Evolutionary conservation across 2,113 vertebrate genomes (phyloP), one percentile per base, ranked within the genome.

Genomic region (Tricholaema leucomelas): DNA sequence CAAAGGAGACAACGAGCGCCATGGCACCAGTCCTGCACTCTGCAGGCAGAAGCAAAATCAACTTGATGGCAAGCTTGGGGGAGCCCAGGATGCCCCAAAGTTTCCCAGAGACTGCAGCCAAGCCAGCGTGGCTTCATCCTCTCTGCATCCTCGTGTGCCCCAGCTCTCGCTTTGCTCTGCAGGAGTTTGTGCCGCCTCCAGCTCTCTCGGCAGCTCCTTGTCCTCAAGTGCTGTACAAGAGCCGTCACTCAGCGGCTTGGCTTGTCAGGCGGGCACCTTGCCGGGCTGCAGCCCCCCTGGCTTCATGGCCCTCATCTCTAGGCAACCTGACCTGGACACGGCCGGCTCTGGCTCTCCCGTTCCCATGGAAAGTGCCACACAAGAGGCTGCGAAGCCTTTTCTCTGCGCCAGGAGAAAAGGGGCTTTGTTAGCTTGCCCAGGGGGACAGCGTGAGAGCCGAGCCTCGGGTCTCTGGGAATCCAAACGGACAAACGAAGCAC

Each of bases 401-500:
- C 98, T 98, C 98, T 94, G 96, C 96, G 96, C 98, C 96, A 91
- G 95, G 98, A 99, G 98, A 99, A 98, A 98, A 98, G 98, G 98
- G 95, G 98, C 98, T 99, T 99, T 99, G 99, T 99, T 99, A 98
- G 98, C 96, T 96, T 96, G 98, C 98, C 98, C 98, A 98, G 98
- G 97, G 97, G 98, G 98, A 98, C 98, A 97, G 98, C 97, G 97
- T 98, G 98, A 98, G 98, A 98, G 98, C 97, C 59, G 91, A 96
- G 96, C 95, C 76, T 91, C 38, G 90, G 96, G 98, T 97, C 98
- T 97, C 98, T 98, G 98, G 98, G 97, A 98, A 98, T 97, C 97
- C 97, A 97, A 98, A 98, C 98, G 96, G 98, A 98, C 97, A 97
- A 85, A 96, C 94, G 72, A 95, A 96, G 94, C 88, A 95, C 95